Evolutionary conservation across 2,797 vertebrate species (phyloP), one percentile per base, ranked within the genome.

Genomic region (Salarias fasciatus): DNA sequence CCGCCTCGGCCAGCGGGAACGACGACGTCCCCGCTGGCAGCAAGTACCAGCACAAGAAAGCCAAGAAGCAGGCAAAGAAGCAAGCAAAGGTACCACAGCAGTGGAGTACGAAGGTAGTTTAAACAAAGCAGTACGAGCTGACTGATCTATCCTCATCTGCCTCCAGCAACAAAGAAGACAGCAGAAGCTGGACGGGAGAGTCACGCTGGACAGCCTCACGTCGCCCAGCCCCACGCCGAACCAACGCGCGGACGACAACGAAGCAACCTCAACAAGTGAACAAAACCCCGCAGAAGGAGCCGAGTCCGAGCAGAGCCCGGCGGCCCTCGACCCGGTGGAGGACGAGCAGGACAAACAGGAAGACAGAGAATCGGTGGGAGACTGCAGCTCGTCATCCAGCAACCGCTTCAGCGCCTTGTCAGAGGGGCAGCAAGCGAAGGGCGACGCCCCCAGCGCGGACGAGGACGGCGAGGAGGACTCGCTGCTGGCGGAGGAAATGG

Each of bases 41-140:
- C 88, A 99, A 98, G 75, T 97, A 98, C 86, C 94, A 96, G 79
- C 96, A 97, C 90, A 99, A 98, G 82, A 99, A 98, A 77, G 94
- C 91, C 10, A 99, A 98, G 87, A 99, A 96, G 65, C 96, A 97
- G 75, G 97, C 97, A 30, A 98, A 92, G 88, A 99, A 97, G 75
- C 95, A 96, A 82, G 94, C 96, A 45, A 99, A 99, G 95, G 97
- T 98, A 85, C 40, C 1, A 13, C 0, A 57, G 5, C 51, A 6
- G 2, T 9, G 35, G 6, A 35, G 35, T 5, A 35, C 5, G 9
- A 6, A 35, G 9, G 5, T 2, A 35, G 35, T 35, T 35, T 4
- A 9, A 9, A 33, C 35, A 9, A 35, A 35, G 33, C 33, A 35
- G 9, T 35, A 35, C 35, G 4, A 24, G 24, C 18, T 24, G 24